Conservation (phyloP, 2,113 vertebrate genomes). For the Acanthisitta chloris region DNA sequence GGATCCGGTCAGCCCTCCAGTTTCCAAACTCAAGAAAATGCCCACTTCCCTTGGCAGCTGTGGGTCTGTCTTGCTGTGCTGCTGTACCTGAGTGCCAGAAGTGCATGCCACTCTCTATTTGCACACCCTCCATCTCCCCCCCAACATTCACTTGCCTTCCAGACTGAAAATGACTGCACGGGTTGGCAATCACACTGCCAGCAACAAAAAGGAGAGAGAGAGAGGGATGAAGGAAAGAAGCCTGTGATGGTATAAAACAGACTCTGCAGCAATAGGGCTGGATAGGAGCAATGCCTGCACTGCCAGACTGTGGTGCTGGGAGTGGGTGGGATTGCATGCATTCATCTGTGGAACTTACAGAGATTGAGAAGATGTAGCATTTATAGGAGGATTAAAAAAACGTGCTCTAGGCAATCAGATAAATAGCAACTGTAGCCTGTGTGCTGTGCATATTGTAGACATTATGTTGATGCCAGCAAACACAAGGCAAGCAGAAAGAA, state of each 20-base stretch:
- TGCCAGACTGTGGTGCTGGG: background rate
- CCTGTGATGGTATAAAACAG: background rate
- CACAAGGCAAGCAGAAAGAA: background rate
- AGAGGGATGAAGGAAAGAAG: fast-evolving
- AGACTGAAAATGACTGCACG: background rate
- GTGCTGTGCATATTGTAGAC: background rate
- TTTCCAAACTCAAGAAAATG: background rate
- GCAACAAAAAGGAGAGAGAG: background rate
- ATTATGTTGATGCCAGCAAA: fast-evolving
- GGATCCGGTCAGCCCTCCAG: background rate
- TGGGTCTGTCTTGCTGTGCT: fast-evolving
- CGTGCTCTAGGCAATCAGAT: background rate
- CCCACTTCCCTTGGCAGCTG: background rate
- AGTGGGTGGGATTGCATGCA: fast-evolving
- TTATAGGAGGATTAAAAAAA: background rate
- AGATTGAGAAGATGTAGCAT: background rate
- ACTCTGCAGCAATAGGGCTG: background rate
- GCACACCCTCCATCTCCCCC: background rate
- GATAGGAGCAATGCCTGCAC: background rate
- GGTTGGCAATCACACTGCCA: background rate
- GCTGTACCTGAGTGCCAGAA: background rate
- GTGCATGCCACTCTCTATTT: fast-evolving
- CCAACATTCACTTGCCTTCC: background rate
- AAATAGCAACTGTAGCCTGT: background rate
- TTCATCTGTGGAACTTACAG: fast-evolving